A percentile compares a stretch with the other conserved stretches of the same genome.
phyloP scores from a whole-genome alignment of 2,888 invertebrate genomes.

The Crocallis elinguaria region DNA sequence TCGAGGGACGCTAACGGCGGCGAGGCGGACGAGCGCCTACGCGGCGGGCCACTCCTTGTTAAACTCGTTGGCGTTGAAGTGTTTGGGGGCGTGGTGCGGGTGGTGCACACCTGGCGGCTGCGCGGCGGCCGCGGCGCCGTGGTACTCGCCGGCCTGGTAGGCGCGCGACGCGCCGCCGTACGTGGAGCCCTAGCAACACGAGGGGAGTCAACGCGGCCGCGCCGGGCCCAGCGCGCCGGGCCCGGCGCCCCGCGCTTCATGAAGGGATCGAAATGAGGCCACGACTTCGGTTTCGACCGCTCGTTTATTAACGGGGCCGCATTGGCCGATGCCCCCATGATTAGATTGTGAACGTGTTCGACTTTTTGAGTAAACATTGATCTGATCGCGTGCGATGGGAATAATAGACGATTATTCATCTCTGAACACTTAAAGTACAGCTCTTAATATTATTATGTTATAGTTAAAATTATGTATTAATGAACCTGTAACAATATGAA shows the following conservation, averaged over 20 bases:
- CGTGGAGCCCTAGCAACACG: conserved; percentile 75
- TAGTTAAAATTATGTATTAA: conserved; percentile 80
- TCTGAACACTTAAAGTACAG: conserved; percentile 85
- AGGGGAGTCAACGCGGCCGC: conserved; percentile 7
- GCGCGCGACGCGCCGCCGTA: conserved; percentile 81
- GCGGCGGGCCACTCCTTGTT: conserved; percentile 85
- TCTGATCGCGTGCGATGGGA: conserved; percentile 74
- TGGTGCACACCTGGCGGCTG: conserved; percentile 82
- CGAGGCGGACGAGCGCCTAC: conserved; percentile 46
- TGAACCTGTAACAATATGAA: conserved; percentile 85
- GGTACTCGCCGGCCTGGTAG: conserved; percentile 74
- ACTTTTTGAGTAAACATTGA: conserved; percentile 43
- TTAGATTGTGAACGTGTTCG: neutral
- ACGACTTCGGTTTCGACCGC: neutral
- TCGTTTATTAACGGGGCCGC: conserved; percentile 27
- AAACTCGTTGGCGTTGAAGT: conserved; percentile 82
- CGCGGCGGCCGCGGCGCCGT: conserved; percentile 68
- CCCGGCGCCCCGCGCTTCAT: conserved; percentile 4
- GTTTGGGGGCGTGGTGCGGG: conserved; percentile 84
- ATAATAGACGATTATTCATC: conserved; percentile 75
- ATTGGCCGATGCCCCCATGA: conserved; percentile 32
- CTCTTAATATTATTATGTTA: conserved; percentile 79
- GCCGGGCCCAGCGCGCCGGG: neutral
- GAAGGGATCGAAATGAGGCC: conserved; percentile 34
- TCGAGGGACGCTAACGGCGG: conserved; percentile 13